These are phyloP conservation scores for Ctenopoma multispine DNA, from an alignment of 2,797 vertebrate species.

Conservation along the genomic window DNA sequence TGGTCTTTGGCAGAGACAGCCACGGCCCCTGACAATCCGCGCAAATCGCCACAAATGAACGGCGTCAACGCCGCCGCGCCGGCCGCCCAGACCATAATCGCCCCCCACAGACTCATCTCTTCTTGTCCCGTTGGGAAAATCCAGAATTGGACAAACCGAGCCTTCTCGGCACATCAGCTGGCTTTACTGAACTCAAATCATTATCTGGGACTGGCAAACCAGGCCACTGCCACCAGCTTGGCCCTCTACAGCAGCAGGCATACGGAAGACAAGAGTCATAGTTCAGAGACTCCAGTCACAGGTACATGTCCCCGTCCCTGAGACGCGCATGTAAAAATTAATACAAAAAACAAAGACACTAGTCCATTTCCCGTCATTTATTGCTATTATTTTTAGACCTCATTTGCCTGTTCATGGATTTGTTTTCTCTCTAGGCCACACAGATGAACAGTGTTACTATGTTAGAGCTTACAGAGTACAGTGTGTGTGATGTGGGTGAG, in stretches of 20 bases:
- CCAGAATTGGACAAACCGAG: slow-evolving; percentile 93
- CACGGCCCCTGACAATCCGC: slow-evolving; percentile 96
- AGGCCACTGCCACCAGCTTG: slow-evolving; percentile 84
- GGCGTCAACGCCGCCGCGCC: slow-evolving; percentile 82
- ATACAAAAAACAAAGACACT: slow-evolving; percentile 61
- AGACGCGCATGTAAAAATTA: slow-evolving; percentile 71
- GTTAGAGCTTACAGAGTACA: slow-evolving; percentile 49
- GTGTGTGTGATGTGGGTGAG: slow-evolving; percentile 36
- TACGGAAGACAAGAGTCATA: slow-evolving; percentile 87
- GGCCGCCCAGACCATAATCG: slow-evolving; percentile 81
- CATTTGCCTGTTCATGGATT: slow-evolving; percentile 58
- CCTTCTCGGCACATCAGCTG: slow-evolving; percentile 93
- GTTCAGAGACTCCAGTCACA: slow-evolving; percentile 91
- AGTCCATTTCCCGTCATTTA: slow-evolving; percentile 50
- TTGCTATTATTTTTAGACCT: slow-evolving; percentile 58
- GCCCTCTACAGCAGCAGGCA: slow-evolving; percentile 89
- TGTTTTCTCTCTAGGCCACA: slow-evolving; percentile 64
- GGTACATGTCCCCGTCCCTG: slow-evolving; percentile 91
- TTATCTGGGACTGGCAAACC: slow-evolving; percentile 92
- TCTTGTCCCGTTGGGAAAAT: slow-evolving; percentile 94
- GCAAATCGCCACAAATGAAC: slow-evolving; percentile 90
- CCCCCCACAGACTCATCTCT: slow-evolving; percentile 93
- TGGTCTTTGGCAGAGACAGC: slow-evolving; percentile 98
- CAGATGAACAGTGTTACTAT: slow-evolving; percentile 71
- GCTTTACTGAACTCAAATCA: slow-evolving; percentile 94